Base-by-base conservation (phyloP, 1,140 invertebrate species). In the Dolichoris vasculosae region DNA sequence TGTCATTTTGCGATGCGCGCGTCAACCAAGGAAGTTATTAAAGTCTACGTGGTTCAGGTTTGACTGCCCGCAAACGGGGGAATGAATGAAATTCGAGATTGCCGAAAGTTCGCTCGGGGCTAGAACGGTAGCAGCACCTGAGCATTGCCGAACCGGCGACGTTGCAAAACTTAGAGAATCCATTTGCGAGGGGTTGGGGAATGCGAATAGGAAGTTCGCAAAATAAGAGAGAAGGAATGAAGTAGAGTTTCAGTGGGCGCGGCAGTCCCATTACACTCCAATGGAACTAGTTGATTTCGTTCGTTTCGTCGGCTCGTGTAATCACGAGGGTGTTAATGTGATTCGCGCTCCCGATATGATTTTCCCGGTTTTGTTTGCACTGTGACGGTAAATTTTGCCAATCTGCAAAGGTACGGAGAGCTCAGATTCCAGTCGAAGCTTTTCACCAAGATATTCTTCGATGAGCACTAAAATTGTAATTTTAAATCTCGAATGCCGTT, bases 321-420 rank as follows among this genome's bases (percentile, higher is more conserved):
- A 77, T 83, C 59, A 51, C 82, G 63, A 51, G 64, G 76, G 23
- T 63, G 46, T 79, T 79, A 84, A 84, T 71, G 76, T 35, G 83
- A 84, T 79, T 71, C 83, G 55, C 59, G 15, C 43, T 11, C 63
- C n/a, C 40, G 73, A 83, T 83, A 77, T 67, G 82, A 77, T 67
- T 83, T 73, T 32, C 17, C 48, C 17, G n/a, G n/a, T 17, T 77
- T 77, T 83, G 73, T 77, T 77, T 67, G 73, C 7, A 23, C 4
- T 26, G 40, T 30, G 51, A 46, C 55, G 69, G 38, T 64, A 64
- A 77, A 83, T 83, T 83, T 76, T 32, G 11, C 51, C 30, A 67
- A n/a, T 26, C 51, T 46, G 46, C 13, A 76, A 30, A 13, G 63
- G 43, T 4, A 67, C 32, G 1, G 30, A 59, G 46, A 30, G n/a